phyloP scores from a whole-genome alignment of 2,797 vertebrate species.

The Rhadinocentrus ornatus region DNA sequence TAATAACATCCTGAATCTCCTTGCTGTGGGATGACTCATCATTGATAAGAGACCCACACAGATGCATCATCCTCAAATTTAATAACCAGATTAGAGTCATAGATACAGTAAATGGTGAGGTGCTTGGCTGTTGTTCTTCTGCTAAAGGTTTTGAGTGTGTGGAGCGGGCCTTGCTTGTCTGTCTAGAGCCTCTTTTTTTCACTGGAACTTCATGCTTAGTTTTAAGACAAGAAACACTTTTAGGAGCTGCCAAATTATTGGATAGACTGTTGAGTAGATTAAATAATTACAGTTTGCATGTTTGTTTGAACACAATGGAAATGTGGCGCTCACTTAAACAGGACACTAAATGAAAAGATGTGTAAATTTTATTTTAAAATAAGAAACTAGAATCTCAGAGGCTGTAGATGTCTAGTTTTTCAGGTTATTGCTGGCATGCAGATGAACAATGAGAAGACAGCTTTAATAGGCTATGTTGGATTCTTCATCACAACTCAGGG shows the following conservation, averaged over 20 bases:
- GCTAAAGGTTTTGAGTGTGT: not conserved
- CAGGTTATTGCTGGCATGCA: constrained; percentile 1
- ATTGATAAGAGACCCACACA: constrained; percentile 53
- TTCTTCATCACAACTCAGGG: not conserved
- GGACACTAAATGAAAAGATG: not conserved
- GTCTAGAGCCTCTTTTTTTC: constrained; percentile 23
- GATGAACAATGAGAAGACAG: not conserved
- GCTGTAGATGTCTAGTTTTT: constrained; percentile 7
- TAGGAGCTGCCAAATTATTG: constrained; percentile 2
- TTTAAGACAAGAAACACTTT: constrained; percentile 4
- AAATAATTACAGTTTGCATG: not conserved
- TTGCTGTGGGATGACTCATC: constrained; percentile 53
- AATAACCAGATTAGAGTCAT: constrained; percentile 57
- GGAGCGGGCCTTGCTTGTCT: not conserved
- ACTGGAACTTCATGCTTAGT: constrained; percentile 25
- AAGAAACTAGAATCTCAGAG: not conserved
- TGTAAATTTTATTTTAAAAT: not conserved
- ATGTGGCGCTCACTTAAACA: not conserved
- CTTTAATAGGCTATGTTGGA: constrained; percentile 1
- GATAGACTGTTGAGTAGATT: constrained; percentile 4
- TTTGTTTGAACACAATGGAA: not conserved
- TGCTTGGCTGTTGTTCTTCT: constrained; percentile 27
- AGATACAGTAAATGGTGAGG: constrained; percentile 39
- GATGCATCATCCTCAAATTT: constrained; percentile 53
- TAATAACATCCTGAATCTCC: constrained; percentile 42